Evolutionary conservation across 1,140 invertebrate species (phyloP).

Genomic region (Ooceraea biroi): DNA sequence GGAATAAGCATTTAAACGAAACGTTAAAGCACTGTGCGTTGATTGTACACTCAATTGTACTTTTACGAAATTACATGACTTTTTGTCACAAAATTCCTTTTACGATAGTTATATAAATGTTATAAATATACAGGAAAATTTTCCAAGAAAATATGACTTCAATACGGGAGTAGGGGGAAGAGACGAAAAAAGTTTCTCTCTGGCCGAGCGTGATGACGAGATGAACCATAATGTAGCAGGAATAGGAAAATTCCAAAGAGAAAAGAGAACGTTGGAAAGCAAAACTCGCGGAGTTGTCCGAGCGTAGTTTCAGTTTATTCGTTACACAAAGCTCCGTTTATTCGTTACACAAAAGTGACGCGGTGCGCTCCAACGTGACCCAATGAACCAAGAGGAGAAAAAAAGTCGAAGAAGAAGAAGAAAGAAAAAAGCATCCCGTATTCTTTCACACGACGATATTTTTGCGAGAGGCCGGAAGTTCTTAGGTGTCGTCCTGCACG

Average conservation of each 20-base stretch:
- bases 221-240: not conserved
- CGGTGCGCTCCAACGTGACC: not conserved
- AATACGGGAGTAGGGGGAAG: no score
- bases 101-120: not conserved
- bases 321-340: constrained; percentile 53
- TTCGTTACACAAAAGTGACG: constrained; percentile 53
- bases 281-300: constrained; percentile 31
- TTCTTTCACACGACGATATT: constrained; percentile 34
- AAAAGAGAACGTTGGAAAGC: constrained; percentile 40
- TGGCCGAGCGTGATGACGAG: constrained; percentile 1
- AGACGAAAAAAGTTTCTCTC: no score
- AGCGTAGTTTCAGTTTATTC: constrained; percentile 39
- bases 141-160: no score
- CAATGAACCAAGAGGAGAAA: not conserved
- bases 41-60: not conserved
- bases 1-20: not conserved
- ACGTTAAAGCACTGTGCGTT: not conserved
- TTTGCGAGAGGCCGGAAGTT: constrained; percentile 24
- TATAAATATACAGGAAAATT: not conserved
- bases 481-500: not conserved
- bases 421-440: constrained; percentile 4
- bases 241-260: constrained; percentile 26
- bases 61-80: not conserved
- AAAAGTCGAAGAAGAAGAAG: no score
- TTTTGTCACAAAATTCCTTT: no score